A percentile compares a stretch with the other conserved stretches of the same genome.
Conservation (phyloP, 2,797 vertebrate species). For the Adelosebastes latens region DNA sequence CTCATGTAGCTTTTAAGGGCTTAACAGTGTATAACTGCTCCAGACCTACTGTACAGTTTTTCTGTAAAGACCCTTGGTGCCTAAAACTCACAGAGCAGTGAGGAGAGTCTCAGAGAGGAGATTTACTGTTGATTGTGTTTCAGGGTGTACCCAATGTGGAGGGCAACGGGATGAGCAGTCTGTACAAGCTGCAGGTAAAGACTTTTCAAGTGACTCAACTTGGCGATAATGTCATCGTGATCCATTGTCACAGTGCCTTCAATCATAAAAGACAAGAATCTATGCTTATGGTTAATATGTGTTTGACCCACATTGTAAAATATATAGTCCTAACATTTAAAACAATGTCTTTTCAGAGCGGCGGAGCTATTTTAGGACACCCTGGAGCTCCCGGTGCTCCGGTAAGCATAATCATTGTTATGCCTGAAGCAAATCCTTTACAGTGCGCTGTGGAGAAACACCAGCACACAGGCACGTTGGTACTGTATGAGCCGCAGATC, state of each 20-base stretch:
- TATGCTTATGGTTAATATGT: conserved; percentile 33
- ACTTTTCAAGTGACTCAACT: conserved; percentile 15
- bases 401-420: conserved; percentile 83
- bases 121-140: conserved; percentile 63
- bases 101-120: conserved; percentile 4
- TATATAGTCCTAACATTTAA: conserved; percentile 41
- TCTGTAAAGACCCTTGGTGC: conserved; percentile 29
- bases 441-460: conserved; percentile 42
- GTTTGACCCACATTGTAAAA: conserved; percentile 56
- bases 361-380: conserved; percentile 83
- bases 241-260: conserved; percentile 15
- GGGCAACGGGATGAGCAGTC: conserved; percentile 95
- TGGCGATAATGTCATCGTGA: conserved; percentile 6
- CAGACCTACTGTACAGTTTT: conserved; percentile 51
- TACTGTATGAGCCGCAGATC: conserved; percentile 42
- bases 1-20: conserved; percentile 70
- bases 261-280: conserved; percentile 25
- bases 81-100: conserved; percentile 21
- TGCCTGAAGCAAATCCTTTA: conserved; percentile 67
- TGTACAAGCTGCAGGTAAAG: conserved; percentile 98
- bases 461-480: conserved; percentile 39
- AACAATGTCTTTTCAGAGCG: conserved; percentile 83
- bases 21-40: conserved; percentile 56
- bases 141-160: conserved; percentile 89
- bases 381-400: conserved; percentile 91